Conservation (phyloP, 2,888 invertebrate species). For the Sussaba pulchella region DNA sequence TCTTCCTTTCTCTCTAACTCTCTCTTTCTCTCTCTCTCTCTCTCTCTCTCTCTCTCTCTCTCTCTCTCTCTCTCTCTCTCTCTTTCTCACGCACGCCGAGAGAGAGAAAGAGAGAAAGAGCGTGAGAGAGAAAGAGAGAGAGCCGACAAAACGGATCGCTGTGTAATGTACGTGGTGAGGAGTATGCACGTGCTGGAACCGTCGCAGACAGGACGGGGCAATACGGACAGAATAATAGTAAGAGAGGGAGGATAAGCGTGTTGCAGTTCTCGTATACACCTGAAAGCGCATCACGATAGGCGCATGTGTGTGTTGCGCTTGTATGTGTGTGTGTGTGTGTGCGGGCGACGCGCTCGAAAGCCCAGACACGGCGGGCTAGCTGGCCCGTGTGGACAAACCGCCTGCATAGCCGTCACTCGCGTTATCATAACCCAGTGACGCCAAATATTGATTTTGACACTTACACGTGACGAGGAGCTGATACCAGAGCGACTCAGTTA, state of each 20-base stretch:
- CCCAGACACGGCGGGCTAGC: constrained; percentile 52
- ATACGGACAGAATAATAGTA: constrained; percentile 67
- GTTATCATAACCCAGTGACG: constrained; percentile 84
- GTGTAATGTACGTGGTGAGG: constrained; percentile 19
- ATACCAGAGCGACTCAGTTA: constrained; percentile 64
- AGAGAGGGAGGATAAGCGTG: constrained; percentile 35
- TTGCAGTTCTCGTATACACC: constrained; percentile 62
- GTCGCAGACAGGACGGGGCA: constrained; percentile 53
- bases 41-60: too few relatives aligned
- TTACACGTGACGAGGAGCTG: constrained; percentile 81
- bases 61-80: too few relatives aligned
- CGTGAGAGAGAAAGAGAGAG: constrained; percentile 1
- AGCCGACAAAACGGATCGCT: constrained; percentile 32
- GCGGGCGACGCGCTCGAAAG: constrained; percentile 46
- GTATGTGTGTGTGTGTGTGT: constrained; percentile 11
- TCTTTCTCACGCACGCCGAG: too few relatives aligned
- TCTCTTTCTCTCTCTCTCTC: too few relatives aligned
- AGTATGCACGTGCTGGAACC: constrained; percentile 52
- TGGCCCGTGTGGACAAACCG: constrained; percentile 45
- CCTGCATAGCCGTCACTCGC: constrained; percentile 64
- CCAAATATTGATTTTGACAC: constrained; percentile 84
- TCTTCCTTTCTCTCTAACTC: too few relatives aligned
- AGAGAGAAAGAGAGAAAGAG: too few relatives aligned
- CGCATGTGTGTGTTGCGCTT: constrained; percentile 5
- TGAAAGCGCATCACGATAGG: constrained; percentile 70